Base-by-base conservation (phyloP, 2,888 invertebrate species). In the Malacosoma neustria region DNA sequence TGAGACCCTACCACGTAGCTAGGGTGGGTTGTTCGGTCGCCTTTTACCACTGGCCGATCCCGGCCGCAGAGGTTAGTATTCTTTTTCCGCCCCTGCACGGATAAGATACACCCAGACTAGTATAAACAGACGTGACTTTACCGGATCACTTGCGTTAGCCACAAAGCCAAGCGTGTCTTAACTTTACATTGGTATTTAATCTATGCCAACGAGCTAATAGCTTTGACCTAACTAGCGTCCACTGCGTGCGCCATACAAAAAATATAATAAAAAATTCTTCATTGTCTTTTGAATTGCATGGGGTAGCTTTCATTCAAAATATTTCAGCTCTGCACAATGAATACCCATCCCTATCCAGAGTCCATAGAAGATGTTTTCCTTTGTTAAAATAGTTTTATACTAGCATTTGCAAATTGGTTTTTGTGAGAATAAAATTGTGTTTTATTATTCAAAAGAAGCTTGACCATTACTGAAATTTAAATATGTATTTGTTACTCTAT, bases 271-370 rank as follows among this genome's bases (percentile, higher is more conserved):
- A 33, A 56, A 61, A 59, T 54, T 57, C 58, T 57, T 43, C 55
- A 61, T 71, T 66, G 64, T 71, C 65, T 65, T 54, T 61, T 48
- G 46, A 43, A 53, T 58, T 54, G 59, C 22, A 22, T 22, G 22
- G 22, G 22, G 22, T 22, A 7, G 22, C 6, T 9, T 22, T 5
- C 9, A 22, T 22, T 22, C 22, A 5, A 22, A 7, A 4, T 22
- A 22, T 22, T 4, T 22, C 4, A 7, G 22, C 5, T 22, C 5
- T n/a, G n/a, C n/a, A n/a, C n/a, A n/a, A n/a, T n/a, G n/a, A n/a
- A n/a, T n/a, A n/a, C n/a, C 9, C 1, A 22, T 22, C 22, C 9
- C 9, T 22, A 22, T 22, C 4, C 9, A 2, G 4, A 7, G 0
- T 22, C 2, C 1, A 15, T 15, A 4, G 5, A 22, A 22, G 22